Evolutionary conservation across 2,888 invertebrate genomes (phyloP), one percentile per base, ranked within the genome.

Genomic region (Phoronis australis): DNA sequence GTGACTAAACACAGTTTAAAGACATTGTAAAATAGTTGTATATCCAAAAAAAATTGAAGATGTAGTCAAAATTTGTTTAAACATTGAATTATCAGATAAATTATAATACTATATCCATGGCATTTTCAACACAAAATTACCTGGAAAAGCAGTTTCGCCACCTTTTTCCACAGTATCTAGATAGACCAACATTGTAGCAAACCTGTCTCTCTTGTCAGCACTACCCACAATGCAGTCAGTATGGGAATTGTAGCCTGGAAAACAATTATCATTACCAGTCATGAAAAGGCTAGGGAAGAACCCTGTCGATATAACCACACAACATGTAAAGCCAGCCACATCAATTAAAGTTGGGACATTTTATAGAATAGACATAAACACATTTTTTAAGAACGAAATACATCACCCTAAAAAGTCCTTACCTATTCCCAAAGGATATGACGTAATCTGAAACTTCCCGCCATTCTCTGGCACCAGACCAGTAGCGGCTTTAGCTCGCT

Each of bases 371-470:
- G 15, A 31, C 9, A 15, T 31, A 9, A 31, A 31, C 9, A 12
- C 35, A n/a, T n/a, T n/a, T n/a, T n/a, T n/a, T n/a, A n/a, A n/a
- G n/a, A n/a, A n/a, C n/a, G n/a, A n/a, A n/a, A n/a, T n/a, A n/a
- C n/a, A n/a, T n/a, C n/a, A n/a, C n/a, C n/a, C n/a, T n/a, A n/a
- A n/a, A n/a, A n/a, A n/a, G n/a, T n/a, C n/a, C 57, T 27, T 55
- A 69, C 71, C 72, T 49, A 69, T 64, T 42, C 65, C 66, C 31
- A 53, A 23, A 1, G 70, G 69, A 53, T 71, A 70, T 15, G 70
- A 69, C 4, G 71, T 73, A 18, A 73, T 67, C 55, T 73, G 71
- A 50, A 71, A 71, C 55, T 71, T 71, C 6, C 73, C 73, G 24
- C 71, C 73, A 52, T 69, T 69, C 42, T 56, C 61, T 3, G 64